These are phyloP conservation scores for Panthera tigris DNA, from an alignment of 2,113 vertebrate genomes.

Conservation along the genomic window DNA sequence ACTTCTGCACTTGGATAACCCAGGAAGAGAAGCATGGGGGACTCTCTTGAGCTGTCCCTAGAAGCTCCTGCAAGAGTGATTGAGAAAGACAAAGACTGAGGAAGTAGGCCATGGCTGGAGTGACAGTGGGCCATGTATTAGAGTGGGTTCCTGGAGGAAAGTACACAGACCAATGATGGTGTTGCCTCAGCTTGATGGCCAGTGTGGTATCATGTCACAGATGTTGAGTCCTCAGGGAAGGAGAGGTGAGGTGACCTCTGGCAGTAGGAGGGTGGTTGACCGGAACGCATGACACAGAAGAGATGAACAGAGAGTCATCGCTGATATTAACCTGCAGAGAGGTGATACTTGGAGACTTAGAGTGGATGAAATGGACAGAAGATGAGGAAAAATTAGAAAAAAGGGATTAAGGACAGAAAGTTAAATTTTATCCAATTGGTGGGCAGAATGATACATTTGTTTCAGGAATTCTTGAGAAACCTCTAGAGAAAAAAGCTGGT, in stretches of 20 bases:
- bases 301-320: neutral
- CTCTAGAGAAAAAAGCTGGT: constrained; percentile 88
- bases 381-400: neutral
- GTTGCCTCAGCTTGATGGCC: too few relatives aligned
- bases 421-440: neutral
- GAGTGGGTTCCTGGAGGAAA: too few relatives aligned
- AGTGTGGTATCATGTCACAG: accelerated
- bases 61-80: neutral
- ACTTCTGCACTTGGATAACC: neutral
- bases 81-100: neutral
- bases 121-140: too few relatives aligned
- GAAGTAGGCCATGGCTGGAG: neutral
- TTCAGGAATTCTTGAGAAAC: constrained; percentile 87
- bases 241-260: neutral
- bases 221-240: neutral
- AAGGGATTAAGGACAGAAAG: neutral
- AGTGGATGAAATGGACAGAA: neutral
- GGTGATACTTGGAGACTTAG: neutral
- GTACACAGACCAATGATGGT: accelerated
- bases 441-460: neutral
- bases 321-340: neutral
- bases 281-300: neutral
- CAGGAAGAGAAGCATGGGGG: neutral
- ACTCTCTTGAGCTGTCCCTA: neutral
- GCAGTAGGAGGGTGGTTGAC: neutral